phyloP scores from a whole-genome alignment of 2,797 vertebrate species.

The Ctenopoma kingsleyae region DNA sequence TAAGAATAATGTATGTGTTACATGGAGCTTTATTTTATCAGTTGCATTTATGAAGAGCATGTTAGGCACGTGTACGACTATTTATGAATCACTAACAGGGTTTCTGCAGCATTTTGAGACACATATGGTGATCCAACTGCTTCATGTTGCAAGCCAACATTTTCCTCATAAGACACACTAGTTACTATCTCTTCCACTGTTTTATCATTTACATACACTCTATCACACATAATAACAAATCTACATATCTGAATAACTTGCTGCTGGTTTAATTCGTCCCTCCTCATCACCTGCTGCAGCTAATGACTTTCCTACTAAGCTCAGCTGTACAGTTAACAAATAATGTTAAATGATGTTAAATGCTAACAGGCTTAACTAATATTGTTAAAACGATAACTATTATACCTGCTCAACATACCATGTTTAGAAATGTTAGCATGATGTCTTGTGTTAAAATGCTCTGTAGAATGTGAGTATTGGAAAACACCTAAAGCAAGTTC shows the following conservation, averaged over 20 bases:
- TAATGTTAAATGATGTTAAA: too few species aligned
- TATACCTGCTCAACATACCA: not conserved
- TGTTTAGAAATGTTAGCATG: not conserved
- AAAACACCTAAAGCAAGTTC: not conserved
- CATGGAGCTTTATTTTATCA: not conserved
- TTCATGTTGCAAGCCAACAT: slow-evolving; percentile 35
- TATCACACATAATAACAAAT: slow-evolving; percentile 10
- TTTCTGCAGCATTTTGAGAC: slow-evolving; percentile 46
- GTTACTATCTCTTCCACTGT: slow-evolving; percentile 14
- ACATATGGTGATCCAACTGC: slow-evolving; percentile 50
- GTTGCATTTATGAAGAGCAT: slow-evolving; percentile 19
- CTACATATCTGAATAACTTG: too few species aligned
- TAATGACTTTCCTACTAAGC: not conserved
- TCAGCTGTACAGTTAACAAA: not conserved
- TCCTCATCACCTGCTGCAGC: not conserved
- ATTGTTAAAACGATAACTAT: not conserved
- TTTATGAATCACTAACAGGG: slow-evolving; percentile 32
- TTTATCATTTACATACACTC: slow-evolving; percentile 18
- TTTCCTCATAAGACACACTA: slow-evolving; percentile 25
- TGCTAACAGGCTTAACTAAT: not conserved
- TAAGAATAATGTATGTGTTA: not conserved
- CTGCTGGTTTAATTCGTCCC: too few species aligned
- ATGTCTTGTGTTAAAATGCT: too few species aligned
- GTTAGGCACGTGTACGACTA: slow-evolving; percentile 17
- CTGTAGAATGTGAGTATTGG: too few species aligned